These are phyloP conservation scores for Tipula unca DNA, from an alignment of 2,888 invertebrate species.

Conservation along the genomic window DNA sequence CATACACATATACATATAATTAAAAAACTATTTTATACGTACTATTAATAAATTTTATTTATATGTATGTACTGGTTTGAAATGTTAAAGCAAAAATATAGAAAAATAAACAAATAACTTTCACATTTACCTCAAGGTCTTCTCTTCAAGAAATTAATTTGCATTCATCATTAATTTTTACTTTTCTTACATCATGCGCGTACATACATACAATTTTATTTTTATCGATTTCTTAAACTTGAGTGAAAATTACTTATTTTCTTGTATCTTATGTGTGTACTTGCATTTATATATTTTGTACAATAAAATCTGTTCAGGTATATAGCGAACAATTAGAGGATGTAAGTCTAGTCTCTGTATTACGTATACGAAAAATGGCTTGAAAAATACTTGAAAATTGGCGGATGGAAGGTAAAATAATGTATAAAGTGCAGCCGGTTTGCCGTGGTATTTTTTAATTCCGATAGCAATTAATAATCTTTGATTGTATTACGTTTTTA, in stretches of 20 bases:
- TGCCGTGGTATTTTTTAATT: neutral
- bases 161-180: neutral
- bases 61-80: neutral
- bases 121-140: constrained; percentile 8
- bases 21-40: no score
- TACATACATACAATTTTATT: neutral
- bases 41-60: no score
- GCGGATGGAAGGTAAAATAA: neutral
- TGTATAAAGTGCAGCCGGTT: neutral
- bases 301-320: neutral
- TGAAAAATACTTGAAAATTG: neutral
- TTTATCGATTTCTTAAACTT: neutral
- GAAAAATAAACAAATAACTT: neutral
- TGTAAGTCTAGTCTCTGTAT: neutral
- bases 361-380: neutral
- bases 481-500: no score
- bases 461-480: neutral
- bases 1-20: no score
- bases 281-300: neutral
- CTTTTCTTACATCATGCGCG: neutral
- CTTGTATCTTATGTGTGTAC: neutral
- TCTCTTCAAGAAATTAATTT: neutral
- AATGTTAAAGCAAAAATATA: neutral
- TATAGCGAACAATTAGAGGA: neutral
- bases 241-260: neutral